These are phyloP conservation scores for Gymnocheta viridis DNA, from an alignment of 2,888 invertebrate genomes.

Conservation along the genomic window DNA sequence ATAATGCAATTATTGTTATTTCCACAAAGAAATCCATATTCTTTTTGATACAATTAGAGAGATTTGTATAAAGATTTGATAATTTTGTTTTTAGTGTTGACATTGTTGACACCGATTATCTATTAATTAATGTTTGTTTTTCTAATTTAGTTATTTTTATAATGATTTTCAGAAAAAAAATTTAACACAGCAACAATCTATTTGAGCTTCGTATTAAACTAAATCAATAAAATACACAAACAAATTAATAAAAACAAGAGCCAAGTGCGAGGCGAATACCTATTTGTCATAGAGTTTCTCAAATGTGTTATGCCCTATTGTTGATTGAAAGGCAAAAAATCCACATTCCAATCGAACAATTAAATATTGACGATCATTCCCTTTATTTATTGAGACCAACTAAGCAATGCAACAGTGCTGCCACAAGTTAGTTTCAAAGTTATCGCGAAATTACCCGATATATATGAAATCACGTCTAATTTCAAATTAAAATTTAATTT, in stretches of 20 bases:
- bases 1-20: slow-evolving; percentile 76
- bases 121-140: background rate
- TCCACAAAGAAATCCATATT: slow-evolving; percentile 78
- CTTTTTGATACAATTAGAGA: slow-evolving; percentile 76
- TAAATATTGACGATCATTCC: too few species aligned
- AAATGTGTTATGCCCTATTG: background rate
- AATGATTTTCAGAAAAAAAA: background rate
- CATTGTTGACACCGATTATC: slow-evolving; percentile 63
- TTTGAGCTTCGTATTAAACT: slow-evolving; percentile 17
- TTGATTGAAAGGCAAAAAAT: too few species aligned
- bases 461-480: too few species aligned
- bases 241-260: background rate
- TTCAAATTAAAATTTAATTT: too few species aligned
- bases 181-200: slow-evolving; percentile 8
- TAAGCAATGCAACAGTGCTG: too few species aligned
- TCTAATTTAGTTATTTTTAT: background rate
- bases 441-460: too few species aligned
- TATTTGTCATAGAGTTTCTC: background rate
- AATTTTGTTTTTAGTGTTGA: slow-evolving; percentile 73
- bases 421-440: too few species aligned
- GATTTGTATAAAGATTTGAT: slow-evolving; percentile 72
- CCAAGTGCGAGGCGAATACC: background rate
- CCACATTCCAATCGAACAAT: too few species aligned
- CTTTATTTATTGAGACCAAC: too few species aligned
- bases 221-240: slow-evolving; percentile 8